Evolutionary conservation across 2,888 invertebrate genomes (phyloP), one percentile per base, ranked within the genome.

Genomic region (Ectobius pallidus): DNA sequence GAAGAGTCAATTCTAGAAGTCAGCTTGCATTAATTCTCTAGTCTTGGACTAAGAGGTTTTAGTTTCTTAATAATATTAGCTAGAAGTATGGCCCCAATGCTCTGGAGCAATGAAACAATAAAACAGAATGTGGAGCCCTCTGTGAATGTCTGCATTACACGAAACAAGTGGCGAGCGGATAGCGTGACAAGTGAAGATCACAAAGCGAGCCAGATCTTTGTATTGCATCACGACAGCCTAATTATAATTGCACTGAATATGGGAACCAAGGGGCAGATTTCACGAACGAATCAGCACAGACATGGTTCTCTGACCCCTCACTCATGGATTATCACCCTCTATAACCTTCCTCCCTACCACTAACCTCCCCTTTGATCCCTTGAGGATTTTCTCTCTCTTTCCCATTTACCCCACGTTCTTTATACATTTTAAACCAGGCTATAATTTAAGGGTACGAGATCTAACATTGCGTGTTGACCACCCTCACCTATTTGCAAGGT

Each of bases 401-500:
- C 69, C 46, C 55, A 44, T 73, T 25, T 20, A 61, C 25, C 72
- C 39, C 71, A 6, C 52, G 52, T 30, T 70, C 73, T 70, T 73
- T 73, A 73, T 73, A 70, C 70, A 73, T 73, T 73, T 73, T 73
- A 73, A 73, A 73, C 73, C 73, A 70, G 73, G 46, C 44, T 65
- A 58, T 73, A 73, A 73, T 73, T 73, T 73, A 73, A 73, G 73
- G 73, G 69, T 20, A 39, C 42, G 44, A 18, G 22, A 18, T 27
- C 34, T 34, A 42, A 55, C 58, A 25, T 70, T 18, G 70, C 70
- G 30, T 61, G 44, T 2, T 58, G 58, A 30, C 58, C 58, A 25
- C 32, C 58, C 58, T 58, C 2, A n/a, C n/a, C 30, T 58, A 25
- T 30, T 30, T 30, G 34, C 58, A 16, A 30, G 3, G 4, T 30